phyloP scores from a whole-genome alignment of 1,140 invertebrate species.

The Lineus longissimus region DNA sequence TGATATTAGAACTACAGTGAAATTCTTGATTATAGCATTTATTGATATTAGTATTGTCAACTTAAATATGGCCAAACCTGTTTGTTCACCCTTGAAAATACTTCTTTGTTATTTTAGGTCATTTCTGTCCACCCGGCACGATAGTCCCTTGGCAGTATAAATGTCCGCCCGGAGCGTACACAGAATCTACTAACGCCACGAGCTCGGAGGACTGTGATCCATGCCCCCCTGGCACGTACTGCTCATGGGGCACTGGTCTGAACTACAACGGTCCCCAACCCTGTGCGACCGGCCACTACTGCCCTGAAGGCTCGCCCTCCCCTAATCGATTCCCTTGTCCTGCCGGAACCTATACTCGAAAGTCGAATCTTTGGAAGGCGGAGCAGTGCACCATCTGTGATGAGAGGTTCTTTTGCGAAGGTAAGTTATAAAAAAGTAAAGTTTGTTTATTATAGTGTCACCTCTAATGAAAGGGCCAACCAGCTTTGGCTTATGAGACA shows the following conservation, averaged over 20 bases:
- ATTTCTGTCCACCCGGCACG: slow-evolving; percentile 45
- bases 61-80: no score
- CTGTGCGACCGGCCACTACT: slow-evolving; percentile 43
- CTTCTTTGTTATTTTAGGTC: neutral
- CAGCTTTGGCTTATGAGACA: no score
- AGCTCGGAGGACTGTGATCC: slow-evolving; percentile 41
- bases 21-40: no score
- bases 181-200: slow-evolving; percentile 34
- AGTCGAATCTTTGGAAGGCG: slow-evolving; percentile 29
- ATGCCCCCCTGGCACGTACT: slow-evolving; percentile 40
- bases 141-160: slow-evolving; percentile 36
- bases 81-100: no score
- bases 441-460: no score
- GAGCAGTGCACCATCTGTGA: slow-evolving; percentile 39
- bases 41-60: no score
- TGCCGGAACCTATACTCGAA: slow-evolving; percentile 38
- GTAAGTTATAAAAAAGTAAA: no score
- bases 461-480: no score
- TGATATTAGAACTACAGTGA: no score
- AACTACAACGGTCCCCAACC: slow-evolving; percentile 22
- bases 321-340: slow-evolving; percentile 42
- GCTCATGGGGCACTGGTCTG: slow-evolving; percentile 33
- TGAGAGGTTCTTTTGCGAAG: slow-evolving; percentile 39
- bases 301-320: slow-evolving; percentile 37
- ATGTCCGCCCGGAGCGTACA: slow-evolving; percentile 44